Percentiles rank a stretch among this genome's conserved stretches.
Evolutionary conservation across 2,797 vertebrate species (phyloP).

Genomic region (Enteromius paludinosus): DNA sequence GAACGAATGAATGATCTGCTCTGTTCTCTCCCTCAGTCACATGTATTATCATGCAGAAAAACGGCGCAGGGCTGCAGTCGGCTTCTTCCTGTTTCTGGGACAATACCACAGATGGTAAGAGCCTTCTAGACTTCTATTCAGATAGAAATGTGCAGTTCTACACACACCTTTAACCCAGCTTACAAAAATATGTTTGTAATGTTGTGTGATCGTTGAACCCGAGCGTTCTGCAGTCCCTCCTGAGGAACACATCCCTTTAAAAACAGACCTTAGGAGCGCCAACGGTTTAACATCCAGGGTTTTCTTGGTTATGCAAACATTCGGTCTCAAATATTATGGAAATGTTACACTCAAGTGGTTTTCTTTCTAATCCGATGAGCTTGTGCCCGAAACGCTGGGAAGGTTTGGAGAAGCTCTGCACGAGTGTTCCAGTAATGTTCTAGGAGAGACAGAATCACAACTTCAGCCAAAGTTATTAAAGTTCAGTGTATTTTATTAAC

Average conservation of each 20-base stretch:
- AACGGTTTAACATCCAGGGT: too few relatives aligned
- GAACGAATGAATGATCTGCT: too few relatives aligned
- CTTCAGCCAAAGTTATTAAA: background rate
- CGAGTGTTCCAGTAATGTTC: background rate
- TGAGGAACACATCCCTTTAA: too few relatives aligned
- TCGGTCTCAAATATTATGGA: too few relatives aligned
- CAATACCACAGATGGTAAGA: constrained; percentile 88
- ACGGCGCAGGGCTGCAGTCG: constrained; percentile 92
- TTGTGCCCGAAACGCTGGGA: too few relatives aligned
- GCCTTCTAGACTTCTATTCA: background rate
- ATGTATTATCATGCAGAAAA: constrained; percentile 97
- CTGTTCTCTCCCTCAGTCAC: constrained; percentile 76
- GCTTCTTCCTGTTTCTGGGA: constrained; percentile 97
- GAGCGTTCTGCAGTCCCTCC: too few relatives aligned
- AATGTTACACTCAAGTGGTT: too few relatives aligned
- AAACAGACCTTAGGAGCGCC: too few relatives aligned
- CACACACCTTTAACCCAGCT: background rate
- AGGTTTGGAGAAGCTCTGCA: background rate
- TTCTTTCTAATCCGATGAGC: background rate
- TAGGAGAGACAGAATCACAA: too few relatives aligned
- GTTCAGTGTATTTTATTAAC: background rate
- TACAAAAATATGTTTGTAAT: background rate
- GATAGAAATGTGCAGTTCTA: background rate
- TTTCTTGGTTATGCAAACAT: too few relatives aligned
- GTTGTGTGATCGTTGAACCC: too few relatives aligned